Conservation (phyloP, 2,797 vertebrate species). For the Syngnathus acus region DNA sequence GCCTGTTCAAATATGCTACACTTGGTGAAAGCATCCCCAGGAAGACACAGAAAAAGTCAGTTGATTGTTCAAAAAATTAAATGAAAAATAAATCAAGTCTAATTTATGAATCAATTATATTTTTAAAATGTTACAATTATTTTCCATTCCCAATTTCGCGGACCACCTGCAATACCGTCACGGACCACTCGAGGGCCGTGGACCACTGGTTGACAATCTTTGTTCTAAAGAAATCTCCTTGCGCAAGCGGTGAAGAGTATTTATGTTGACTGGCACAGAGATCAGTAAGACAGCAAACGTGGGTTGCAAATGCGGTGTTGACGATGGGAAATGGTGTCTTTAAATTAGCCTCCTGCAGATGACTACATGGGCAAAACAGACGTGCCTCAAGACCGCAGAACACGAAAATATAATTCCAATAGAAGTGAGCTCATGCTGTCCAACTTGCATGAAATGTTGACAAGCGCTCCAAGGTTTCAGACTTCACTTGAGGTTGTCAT, state of each 20-base stretch:
- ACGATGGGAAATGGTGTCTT: slow-evolving; percentile 28
- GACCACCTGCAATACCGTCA: too few species aligned
- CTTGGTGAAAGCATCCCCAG: too few species aligned
- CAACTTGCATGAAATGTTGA: slow-evolving; percentile 29
- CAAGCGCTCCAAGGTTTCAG: slow-evolving; percentile 45
- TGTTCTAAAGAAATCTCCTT: slow-evolving; percentile 11
- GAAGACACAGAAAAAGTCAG: too few species aligned
- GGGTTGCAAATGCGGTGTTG: slow-evolving; percentile 45
- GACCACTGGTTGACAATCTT: too few species aligned
- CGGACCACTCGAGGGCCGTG: too few species aligned
- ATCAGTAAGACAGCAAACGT: slow-evolving; percentile 32
- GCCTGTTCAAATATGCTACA: too few species aligned
- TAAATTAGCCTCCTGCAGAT: slow-evolving; percentile 58
- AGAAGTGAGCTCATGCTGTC: slow-evolving; percentile 22
- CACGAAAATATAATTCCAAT: slow-evolving; percentile 22
- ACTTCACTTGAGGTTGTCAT: slow-evolving; percentile 47
- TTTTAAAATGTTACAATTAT: too few species aligned
- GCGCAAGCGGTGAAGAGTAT: slow-evolving; percentile 26
- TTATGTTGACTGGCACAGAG: neutral
- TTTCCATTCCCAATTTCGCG: too few species aligned
- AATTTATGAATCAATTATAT: too few species aligned
- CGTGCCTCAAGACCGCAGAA: slow-evolving; percentile 29
- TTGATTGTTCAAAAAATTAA: too few species aligned
- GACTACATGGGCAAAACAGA: slow-evolving; percentile 45
- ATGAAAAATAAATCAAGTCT: too few species aligned